These are phyloP conservation scores for Rousettus leschenaultii DNA, from an alignment of 2,113 vertebrate species.

Conservation along the genomic window DNA sequence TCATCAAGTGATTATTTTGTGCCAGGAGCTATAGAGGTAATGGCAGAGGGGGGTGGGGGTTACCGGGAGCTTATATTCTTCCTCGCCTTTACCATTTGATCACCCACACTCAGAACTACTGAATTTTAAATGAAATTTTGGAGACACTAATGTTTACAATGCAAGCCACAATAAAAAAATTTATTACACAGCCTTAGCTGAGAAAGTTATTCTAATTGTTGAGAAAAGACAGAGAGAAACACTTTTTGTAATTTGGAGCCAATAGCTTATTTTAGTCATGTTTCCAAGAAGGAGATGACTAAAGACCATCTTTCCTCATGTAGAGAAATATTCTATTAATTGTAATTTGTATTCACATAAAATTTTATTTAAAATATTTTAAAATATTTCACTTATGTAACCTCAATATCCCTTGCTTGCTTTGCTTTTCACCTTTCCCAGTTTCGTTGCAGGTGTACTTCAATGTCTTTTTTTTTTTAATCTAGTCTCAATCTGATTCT, in stretches of 20 bases:
- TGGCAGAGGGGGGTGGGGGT: fast-evolving
- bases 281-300: neutral
- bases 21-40: neutral
- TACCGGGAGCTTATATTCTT: neutral
- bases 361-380: neutral
- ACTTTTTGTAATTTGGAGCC: neutral
- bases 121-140: neutral
- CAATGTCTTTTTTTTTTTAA: neutral
- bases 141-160: neutral
- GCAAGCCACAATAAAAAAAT: neutral
- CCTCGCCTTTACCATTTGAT: neutral
- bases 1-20: neutral
- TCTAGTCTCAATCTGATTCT: neutral
- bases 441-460: neutral
- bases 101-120: neutral
- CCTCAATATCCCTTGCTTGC: neutral
- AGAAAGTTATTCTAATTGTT: neutral
- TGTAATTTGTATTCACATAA: neutral
- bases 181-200: too few species aligned
- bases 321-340: neutral
- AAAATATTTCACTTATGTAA: neutral
- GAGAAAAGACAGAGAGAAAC: neutral
- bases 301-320: neutral
- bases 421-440: neutral
- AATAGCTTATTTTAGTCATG: neutral